Base-by-base conservation (phyloP, 2,797 vertebrate species). In the Lepidocolaptes lacrymiger region DNA sequence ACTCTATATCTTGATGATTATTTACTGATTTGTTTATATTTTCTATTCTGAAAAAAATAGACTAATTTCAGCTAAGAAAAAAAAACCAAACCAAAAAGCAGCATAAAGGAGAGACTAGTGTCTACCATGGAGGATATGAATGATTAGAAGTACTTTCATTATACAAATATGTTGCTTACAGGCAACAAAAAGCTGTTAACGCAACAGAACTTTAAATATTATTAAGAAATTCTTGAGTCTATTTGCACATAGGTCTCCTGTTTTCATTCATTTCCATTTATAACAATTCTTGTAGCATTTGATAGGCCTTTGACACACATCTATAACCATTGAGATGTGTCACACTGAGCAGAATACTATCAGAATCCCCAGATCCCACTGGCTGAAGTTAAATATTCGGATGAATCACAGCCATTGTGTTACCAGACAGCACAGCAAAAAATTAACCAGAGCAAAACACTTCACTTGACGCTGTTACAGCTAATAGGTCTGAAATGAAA, bases 401-500 rank as follows among this genome's bases (percentile, higher is more conserved):
- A 26, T 89, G 95, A 92, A 88, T 80, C 68, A 64, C 69, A 78
- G 64, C 46, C 72, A 88, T 39, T 62, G 62, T 88, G 26, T 64
- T 75, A 85, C 72, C 41, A 67, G 78, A 39, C 51, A 85, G 68
- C 78, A 74, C 36, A 48, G 77, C 43, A 83, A 68, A 91, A 93
- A 85, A 92, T 66, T 44, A 96, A 83, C 80, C 62, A 27, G 20
- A 76, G 84, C 14, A 27, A 87, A 96, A 75, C 66, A 51, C 66
- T 87, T 44, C 10, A 55, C 76, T 87, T 43, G 43, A 26, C 74
- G 72, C 78, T 93, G 68, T 80, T 83, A 62, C 37, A 92, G 46
- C 87, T 95, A 93, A 89, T 88, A 86, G 82, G 58, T 44, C 85
- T 95, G 93, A 92, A 94, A 96, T 95, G 83, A 89, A 92, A 88